Evolutionary conservation across 35 echinoderm and acorn worm species (phyloP).

Genomic region (Patiria miniata): DNA sequence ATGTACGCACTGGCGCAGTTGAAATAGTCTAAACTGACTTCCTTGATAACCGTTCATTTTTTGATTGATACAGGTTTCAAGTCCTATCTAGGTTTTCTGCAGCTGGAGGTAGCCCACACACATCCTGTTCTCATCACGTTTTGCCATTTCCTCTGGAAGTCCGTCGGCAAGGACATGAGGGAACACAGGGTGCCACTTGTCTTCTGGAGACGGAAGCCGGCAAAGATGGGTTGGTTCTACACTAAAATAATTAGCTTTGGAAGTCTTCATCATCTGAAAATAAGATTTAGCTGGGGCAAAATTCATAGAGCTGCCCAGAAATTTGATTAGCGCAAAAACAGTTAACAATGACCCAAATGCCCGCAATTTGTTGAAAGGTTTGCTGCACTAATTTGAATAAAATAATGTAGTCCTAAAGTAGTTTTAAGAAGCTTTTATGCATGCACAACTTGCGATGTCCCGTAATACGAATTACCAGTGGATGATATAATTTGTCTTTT

Average conservation of each 20-base stretch:
- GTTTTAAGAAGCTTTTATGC: neutral
- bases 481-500: neutral
- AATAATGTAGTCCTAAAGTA: neutral
- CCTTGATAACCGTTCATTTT: neutral
- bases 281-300: neutral
- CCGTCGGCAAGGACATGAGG: slow-evolving; percentile 3
- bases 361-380: neutral
- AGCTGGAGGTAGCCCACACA: slow-evolving; percentile 70
- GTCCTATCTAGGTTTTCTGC: slow-evolving; percentile 59
- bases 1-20: too few species aligned
- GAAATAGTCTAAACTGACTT: too few species aligned
- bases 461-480: too few species aligned
- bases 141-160: slow-evolving; percentile 62
- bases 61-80: slow-evolving; percentile 53
- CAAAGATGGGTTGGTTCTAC: neutral
- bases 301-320: neutral
- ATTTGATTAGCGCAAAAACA: neutral
- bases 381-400: neutral
- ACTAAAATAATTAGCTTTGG: neutral
- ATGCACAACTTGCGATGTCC: too few species aligned
- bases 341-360: neutral
- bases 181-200: neutral
- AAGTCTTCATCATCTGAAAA: neutral
- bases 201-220: neutral
- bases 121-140: slow-evolving; percentile 69